Conservation (phyloP, 2,888 invertebrate species). For the Parapristionchus giblindavisi region DNA sequence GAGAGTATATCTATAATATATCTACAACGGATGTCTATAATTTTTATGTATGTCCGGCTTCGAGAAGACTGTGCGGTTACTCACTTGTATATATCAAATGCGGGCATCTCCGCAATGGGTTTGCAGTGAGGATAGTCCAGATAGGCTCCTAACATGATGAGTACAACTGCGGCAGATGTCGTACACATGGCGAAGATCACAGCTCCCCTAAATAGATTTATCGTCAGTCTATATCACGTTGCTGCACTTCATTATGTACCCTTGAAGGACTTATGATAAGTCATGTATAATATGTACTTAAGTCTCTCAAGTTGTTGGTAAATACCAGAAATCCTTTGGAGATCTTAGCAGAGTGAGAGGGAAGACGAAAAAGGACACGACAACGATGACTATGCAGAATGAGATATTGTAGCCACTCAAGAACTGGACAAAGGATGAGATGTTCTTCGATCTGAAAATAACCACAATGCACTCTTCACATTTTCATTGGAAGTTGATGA, state of each 20-base stretch:
- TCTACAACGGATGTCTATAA: too few relatives aligned
- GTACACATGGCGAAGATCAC: constrained; percentile 65
- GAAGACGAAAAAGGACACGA: constrained; percentile 60
- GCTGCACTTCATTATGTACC: too few relatives aligned
- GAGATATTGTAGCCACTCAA: constrained; percentile 42
- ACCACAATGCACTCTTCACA: background rate
- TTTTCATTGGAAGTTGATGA: background rate
- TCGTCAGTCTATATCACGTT: too few relatives aligned
- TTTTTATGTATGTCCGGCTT: too few relatives aligned
- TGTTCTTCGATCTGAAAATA: constrained; percentile 41
- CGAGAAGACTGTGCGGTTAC: background rate
- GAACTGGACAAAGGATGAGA: background rate
- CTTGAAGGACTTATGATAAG: background rate
- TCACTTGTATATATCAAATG: constrained; percentile 51
- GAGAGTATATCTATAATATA: too few relatives aligned
- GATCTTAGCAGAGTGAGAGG: constrained; percentile 65
- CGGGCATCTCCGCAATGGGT: constrained; percentile 51
- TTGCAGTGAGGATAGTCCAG: constrained; percentile 51
- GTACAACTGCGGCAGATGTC: constrained; percentile 56
- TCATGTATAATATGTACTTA: too few relatives aligned
- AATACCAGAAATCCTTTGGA: constrained; percentile 68
- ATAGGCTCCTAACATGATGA: constrained; percentile 58
- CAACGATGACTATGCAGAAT: constrained; percentile 61
- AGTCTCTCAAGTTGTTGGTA: too few relatives aligned
- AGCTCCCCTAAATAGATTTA: constrained; percentile 47